Conservation (phyloP, 2,888 invertebrate genomes). For the Melolontha melolontha region DNA sequence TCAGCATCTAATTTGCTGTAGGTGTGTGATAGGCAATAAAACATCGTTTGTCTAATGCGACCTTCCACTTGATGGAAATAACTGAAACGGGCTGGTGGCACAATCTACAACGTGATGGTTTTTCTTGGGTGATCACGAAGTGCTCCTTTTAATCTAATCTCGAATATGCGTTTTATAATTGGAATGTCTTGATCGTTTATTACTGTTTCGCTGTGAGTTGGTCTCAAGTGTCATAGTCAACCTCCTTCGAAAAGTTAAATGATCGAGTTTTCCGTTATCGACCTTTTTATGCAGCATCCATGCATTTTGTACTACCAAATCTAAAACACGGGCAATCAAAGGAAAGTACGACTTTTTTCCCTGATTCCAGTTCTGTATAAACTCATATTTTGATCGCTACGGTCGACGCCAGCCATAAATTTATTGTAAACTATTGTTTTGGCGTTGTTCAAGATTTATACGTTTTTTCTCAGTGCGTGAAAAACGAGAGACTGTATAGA, state of each 20-base stretch:
- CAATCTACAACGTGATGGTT: not conserved
- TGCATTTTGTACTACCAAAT: conserved; percentile 49
- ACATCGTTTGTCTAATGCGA: too few relatives aligned
- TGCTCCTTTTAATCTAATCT: conserved; percentile 21
- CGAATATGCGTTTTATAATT: not conserved
- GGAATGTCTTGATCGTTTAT: conserved; percentile 5
- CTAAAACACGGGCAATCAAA: conserved; percentile 48
- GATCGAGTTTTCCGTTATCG: conserved; percentile 49
- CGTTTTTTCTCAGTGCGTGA: conserved; percentile 25
- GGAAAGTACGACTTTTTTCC: conserved; percentile 55
- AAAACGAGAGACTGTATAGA: conserved; percentile 22
- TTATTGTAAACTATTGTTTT: conserved; percentile 45
- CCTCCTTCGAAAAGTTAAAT: conserved; percentile 48
- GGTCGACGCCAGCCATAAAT: conserved; percentile 50
- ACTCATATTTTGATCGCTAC: conserved; percentile 51
- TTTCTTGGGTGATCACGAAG: conserved; percentile 5
- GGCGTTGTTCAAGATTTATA: conserved; percentile 35
- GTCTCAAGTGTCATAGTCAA: conserved; percentile 28
- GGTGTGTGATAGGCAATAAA: too few relatives aligned
- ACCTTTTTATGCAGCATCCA: conserved; percentile 49
- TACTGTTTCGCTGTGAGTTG: not conserved
- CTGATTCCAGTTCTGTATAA: conserved; percentile 49
- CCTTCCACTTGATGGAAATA: too few relatives aligned
- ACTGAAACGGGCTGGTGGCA: too few relatives aligned
- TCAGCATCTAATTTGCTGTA: too few relatives aligned